phyloP scores from a whole-genome alignment of 1,140 invertebrate species.

The Fopius arisanus region DNA sequence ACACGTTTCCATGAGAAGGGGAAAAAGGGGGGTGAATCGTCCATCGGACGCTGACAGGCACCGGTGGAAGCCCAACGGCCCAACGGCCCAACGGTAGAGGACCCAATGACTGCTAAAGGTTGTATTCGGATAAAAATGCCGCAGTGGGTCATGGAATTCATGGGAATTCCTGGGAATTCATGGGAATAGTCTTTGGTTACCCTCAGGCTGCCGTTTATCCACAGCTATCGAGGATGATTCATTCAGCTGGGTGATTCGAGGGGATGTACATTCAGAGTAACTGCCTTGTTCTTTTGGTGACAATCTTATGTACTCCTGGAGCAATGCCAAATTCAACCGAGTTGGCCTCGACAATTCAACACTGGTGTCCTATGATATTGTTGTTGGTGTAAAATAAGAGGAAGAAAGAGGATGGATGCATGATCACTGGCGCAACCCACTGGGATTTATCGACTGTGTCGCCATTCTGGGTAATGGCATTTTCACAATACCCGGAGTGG shows the following conservation, averaged over 20 bases:
- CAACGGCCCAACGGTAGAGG: slow-evolving; percentile 7
- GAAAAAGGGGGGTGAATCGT: neutral
- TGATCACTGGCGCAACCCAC: neutral
- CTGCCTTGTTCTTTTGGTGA: neutral
- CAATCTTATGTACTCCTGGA: slow-evolving; percentile 8
- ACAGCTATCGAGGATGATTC: too few relatives aligned
- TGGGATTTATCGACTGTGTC: slow-evolving; percentile 11
- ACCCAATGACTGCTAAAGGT: slow-evolving; percentile 5
- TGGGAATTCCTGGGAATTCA: neutral
- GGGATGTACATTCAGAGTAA: neutral
- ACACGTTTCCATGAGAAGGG: slow-evolving; percentile 22
- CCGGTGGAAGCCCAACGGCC: slow-evolving; percentile 22
- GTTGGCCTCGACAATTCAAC: neutral
- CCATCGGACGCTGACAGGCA: slow-evolving; percentile 31
- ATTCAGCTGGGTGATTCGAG: neutral
- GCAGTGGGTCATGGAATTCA: slow-evolving; percentile 15
- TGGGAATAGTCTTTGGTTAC: neutral
- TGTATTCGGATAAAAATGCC: neutral
- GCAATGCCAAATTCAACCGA: neutral
- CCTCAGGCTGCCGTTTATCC: neutral
- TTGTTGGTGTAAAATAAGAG: neutral
- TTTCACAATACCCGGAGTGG: slow-evolving; percentile 7
- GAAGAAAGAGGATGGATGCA: neutral
- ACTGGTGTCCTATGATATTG: neutral
- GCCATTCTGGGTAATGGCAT: neutral